Conservation (phyloP, 1,140 invertebrate genomes). For the Caenorhabditis tropicalis region DNA sequence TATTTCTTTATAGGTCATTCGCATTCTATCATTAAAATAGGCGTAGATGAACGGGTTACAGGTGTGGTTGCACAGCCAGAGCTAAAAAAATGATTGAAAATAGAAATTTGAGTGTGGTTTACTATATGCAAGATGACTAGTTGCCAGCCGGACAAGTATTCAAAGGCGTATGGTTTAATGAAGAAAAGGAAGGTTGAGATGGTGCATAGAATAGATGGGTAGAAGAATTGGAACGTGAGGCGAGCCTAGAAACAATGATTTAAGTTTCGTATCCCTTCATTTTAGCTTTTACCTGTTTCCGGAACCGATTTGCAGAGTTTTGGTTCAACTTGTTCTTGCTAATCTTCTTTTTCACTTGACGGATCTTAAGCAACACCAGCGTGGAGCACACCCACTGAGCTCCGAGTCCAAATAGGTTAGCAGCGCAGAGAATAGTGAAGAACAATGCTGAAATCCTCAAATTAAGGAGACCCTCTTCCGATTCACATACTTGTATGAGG, state of each 20-base stretch:
- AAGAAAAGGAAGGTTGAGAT: slow-evolving; percentile 67
- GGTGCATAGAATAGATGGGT: slow-evolving; percentile 66
- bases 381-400: slow-evolving; percentile 66
- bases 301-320: slow-evolving; percentile 67
- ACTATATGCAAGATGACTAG: slow-evolving; percentile 65
- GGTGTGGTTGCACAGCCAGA: slow-evolving; percentile 64
- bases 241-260: slow-evolving; percentile 65
- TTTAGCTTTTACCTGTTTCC: slow-evolving; percentile 67
- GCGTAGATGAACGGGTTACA: slow-evolving; percentile 69
- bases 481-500: slow-evolving; percentile 6
- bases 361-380: slow-evolving; percentile 64
- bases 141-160: slow-evolving; percentile 53
- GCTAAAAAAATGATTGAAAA: slow-evolving; percentile 48
- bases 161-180: slow-evolving; percentile 63
- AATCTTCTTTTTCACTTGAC: slow-evolving; percentile 66
- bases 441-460: slow-evolving; percentile 54
- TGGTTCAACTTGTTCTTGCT: slow-evolving; percentile 65
- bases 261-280: too few relatives aligned
- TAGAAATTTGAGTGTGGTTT: not conserved
- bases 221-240: slow-evolving; percentile 70
- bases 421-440: slow-evolving; percentile 52
- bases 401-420: slow-evolving; percentile 62
- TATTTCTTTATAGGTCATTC: slow-evolving; percentile 63
- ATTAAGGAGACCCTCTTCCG: too few relatives aligned
- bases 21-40: slow-evolving; percentile 69